Conservation (phyloP, 2,888 invertebrate genomes). For the Autographa gamma region DNA sequence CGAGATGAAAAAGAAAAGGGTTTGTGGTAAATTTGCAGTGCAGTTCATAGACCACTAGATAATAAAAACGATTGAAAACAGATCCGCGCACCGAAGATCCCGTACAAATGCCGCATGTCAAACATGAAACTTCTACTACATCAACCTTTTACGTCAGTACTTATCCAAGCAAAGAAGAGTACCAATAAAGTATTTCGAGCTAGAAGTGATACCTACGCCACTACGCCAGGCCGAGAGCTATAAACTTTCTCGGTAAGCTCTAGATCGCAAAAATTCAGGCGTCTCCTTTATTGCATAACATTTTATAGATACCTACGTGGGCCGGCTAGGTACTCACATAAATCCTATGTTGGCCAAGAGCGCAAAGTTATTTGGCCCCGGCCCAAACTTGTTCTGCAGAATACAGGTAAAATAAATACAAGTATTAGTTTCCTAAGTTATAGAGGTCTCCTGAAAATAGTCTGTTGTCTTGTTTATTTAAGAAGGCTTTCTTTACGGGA, state of each 20-base stretch:
- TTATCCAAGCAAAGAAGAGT: background rate
- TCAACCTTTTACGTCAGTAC: background rate
- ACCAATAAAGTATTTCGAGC: background rate
- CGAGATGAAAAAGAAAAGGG: too few species aligned
- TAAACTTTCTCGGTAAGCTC: background rate
- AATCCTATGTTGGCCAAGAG: conserved; percentile 28
- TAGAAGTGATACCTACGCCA: conserved; percentile 8
- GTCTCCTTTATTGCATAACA: conserved; percentile 41
- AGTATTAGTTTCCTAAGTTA: background rate
- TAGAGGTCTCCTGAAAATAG: background rate
- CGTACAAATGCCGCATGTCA: too few species aligned
- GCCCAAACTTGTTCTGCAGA: conserved; percentile 38
- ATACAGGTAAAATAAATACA: background rate
- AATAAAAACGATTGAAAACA: too few species aligned
- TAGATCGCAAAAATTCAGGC: conserved; percentile 24
- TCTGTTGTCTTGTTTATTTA: background rate
- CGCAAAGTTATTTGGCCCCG: conserved; percentile 42
- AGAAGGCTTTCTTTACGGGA: background rate
- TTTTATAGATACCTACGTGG: conserved; percentile 14
- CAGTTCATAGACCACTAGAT: too few species aligned
- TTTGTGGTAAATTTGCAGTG: too few species aligned
- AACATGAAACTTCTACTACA: background rate
- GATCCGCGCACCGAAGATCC: too few species aligned
- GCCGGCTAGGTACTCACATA: conserved; percentile 8
- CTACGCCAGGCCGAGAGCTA: conserved; percentile 13